Percentiles rank a stretch among this genome's conserved stretches.
Conservation (phyloP, 1,140 invertebrate species). For the Babylonia areolata region DNA sequence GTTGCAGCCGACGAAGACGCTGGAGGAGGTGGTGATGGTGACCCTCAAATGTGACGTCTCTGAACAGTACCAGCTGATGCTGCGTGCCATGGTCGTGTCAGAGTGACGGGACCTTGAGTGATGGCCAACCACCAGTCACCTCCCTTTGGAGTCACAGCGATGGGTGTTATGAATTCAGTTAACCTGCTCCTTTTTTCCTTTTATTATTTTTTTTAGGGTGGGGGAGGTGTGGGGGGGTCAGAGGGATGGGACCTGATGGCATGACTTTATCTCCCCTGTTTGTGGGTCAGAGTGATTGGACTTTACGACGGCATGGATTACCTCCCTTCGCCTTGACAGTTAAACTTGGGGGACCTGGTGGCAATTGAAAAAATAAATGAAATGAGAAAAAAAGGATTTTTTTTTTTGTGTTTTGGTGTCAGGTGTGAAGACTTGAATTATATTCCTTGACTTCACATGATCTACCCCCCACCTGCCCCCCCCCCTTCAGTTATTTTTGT, state of each 20-base stretch:
- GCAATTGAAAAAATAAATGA: not conserved
- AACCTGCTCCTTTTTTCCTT: not conserved
- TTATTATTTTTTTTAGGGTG: not conserved
- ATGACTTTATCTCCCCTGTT: too few relatives aligned
- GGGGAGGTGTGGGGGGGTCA: not conserved
- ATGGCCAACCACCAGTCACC: not conserved
- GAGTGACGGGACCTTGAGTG: conserved; percentile 43
- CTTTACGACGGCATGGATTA: not conserved
- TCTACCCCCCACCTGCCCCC: too few relatives aligned
- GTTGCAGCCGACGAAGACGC: conserved; percentile 64
- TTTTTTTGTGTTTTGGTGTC: not conserved
- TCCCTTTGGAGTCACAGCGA: not conserved
- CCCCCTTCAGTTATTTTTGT: too few relatives aligned
- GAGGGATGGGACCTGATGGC: not conserved
- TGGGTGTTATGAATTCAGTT: too few relatives aligned
- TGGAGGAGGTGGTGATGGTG: conserved; percentile 64
- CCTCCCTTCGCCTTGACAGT: not conserved
- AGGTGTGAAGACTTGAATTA: too few relatives aligned
- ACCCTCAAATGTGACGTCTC: conserved; percentile 70
- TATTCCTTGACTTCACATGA: too few relatives aligned
- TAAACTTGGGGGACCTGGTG: not conserved
- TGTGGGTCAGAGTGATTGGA: conserved; percentile 52
- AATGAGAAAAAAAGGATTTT: not conserved
- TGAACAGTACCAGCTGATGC: conserved; percentile 68
- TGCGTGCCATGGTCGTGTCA: conserved; percentile 71